Evolutionary conservation across 2,888 invertebrate species (phyloP), one percentile per base, ranked within the genome.

Genomic region (Trichogramma dendrolimi): DNA sequence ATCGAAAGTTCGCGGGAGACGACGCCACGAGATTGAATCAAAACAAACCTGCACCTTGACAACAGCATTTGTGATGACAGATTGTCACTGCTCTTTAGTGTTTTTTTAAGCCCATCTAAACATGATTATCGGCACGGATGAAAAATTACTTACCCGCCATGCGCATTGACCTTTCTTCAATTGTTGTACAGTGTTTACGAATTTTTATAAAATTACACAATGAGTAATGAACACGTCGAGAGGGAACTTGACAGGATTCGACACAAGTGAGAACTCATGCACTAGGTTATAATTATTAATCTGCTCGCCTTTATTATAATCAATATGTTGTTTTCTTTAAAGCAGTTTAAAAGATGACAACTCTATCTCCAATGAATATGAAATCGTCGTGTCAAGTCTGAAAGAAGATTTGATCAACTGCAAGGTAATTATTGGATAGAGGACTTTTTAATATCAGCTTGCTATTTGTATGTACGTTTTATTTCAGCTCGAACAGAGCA

Each of bases 401-500:
- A 71, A 75, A 60, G 69, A 67, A 47, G 75, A 77, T 39, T 67
- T 77, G 50, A 67, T 67, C 39, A 56, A 66, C 4, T 77, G 78
- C 67, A 75, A 75, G 69, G 77, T 64, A 58, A 46, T 6, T 11
- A 42, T 53, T 8, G 14, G 27, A 43, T 46, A 40, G 8, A 4
- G 4, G 50, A 52, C 42, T n/a, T 44, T 56, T 39, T 4, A 14
- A 11, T 4, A 48, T 5, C 27, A 11, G 7, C 8, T 48, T 48
- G n/a, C 11, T 48, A 6, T 48, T 59, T 43, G 10, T 11, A 7
- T 46, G 27, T 27, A 50, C 50, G 6, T 43, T 55, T 14, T 48
- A 58, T 69, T 64, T n/a, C 48, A 78, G 78, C 58, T 55, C 10
- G 75, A 78, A 62, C 79, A 79, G 65, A 64, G 62, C 40, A 69